phyloP scores from a whole-genome alignment of 1,140 invertebrate species.

The Drosophila fuyamai region DNA sequence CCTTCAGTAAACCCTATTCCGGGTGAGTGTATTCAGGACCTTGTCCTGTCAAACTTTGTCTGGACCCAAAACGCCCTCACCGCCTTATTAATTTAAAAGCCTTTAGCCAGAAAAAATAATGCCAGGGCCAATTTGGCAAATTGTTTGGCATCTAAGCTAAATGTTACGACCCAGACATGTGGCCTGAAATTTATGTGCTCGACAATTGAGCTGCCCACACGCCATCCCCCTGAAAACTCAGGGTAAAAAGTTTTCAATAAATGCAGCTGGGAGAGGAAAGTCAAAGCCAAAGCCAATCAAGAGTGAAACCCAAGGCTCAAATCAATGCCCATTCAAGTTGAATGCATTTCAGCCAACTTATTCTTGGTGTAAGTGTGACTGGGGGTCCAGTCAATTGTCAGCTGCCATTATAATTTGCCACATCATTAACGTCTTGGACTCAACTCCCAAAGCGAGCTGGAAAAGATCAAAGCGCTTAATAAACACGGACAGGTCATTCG shows the following conservation, averaged over 20 bases:
- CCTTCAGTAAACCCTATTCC: background rate
- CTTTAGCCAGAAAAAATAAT: slow-evolving; percentile 53
- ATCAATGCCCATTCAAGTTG: slow-evolving; percentile 72
- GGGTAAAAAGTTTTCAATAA: slow-evolving; percentile 45
- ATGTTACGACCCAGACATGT: slow-evolving; percentile 69
- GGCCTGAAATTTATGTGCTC: slow-evolving; percentile 56
- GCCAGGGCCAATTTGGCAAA: slow-evolving; percentile 68
- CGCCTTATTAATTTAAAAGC: slow-evolving; percentile 63
- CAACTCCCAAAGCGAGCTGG: slow-evolving; percentile 13
- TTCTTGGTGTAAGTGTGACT: background rate
- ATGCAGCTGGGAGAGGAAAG: slow-evolving; percentile 26
- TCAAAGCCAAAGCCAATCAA: slow-evolving; percentile 54
- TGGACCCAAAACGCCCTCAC: slow-evolving; percentile 10
- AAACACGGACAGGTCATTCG: slow-evolving; percentile 42
- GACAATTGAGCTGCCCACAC: slow-evolving; percentile 32
- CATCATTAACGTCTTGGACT: slow-evolving; percentile 72
- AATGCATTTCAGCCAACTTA: slow-evolving; percentile 70
- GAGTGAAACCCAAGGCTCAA: slow-evolving; percentile 41
- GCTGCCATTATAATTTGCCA: slow-evolving; percentile 81
- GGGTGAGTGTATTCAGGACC: slow-evolving; percentile 27
- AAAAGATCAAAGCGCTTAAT: slow-evolving; percentile 66
- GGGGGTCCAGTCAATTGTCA: slow-evolving; percentile 54
- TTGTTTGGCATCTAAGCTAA: slow-evolving; percentile 66
- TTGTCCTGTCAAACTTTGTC: slow-evolving; percentile 35
- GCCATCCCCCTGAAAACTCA: background rate